Evolutionary conservation across 2,888 invertebrate genomes (phyloP).

Genomic region (Drosophila fulvimacula): DNA sequence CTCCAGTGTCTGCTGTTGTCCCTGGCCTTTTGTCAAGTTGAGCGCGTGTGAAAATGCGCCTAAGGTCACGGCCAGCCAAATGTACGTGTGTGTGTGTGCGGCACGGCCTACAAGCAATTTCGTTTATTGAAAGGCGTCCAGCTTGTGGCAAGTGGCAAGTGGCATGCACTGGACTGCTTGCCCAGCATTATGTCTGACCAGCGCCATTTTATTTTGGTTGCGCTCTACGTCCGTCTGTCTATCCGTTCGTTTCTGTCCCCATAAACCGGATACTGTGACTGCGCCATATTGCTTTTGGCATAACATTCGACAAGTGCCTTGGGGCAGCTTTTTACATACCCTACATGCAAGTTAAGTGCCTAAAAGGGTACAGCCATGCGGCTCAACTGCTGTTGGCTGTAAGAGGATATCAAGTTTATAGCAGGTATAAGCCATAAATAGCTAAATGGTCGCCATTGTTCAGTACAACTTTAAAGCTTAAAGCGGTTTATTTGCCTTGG

Average conservation of each 20-base stretch:
- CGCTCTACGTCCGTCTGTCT: background rate
- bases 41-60: constrained; percentile 69
- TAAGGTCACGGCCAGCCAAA: constrained; percentile 59
- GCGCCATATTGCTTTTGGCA: constrained; percentile 61
- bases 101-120: constrained; percentile 58
- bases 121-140: constrained; percentile 61
- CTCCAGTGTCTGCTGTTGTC: constrained; percentile 2
- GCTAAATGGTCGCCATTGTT: background rate
- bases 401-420: background rate
- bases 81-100: constrained; percentile 27
- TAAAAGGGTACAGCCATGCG: background rate
- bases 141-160: constrained; percentile 8
- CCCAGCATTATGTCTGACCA: constrained; percentile 3
- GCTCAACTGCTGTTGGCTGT: background rate
- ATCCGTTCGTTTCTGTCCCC: constrained; percentile 6
- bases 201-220: constrained; percentile 36
- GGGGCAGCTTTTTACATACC: constrained; percentile 2
- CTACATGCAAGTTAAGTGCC: background rate
- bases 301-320: constrained; percentile 42
- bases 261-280: constrained; percentile 28
- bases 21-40: constrained; percentile 35
- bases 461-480: background rate
- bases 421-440: background rate
- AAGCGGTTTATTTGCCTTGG: background rate
- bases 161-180: constrained; percentile 2